Evolutionary conservation across 1,140 invertebrate species (phyloP), one percentile per base, ranked within the genome.

Genomic region (Dendroctonus ponderosae): DNA sequence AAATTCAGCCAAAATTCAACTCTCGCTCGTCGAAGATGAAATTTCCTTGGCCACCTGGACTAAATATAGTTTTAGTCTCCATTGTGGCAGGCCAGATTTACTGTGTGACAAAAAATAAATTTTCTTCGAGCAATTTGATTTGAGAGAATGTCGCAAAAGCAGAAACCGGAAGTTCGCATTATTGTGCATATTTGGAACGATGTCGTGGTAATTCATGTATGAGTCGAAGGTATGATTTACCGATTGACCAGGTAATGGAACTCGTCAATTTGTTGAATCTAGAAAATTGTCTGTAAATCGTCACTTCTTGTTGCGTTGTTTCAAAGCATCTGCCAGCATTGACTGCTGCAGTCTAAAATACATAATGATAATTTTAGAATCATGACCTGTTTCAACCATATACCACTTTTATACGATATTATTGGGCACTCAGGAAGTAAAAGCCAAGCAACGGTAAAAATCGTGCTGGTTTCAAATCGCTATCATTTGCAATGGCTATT

Each of bases 161-260:
- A 78, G 56, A 82, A 82, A 79, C 72, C 81, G 11, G 77, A 82
- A 73, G 83, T 84, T 74, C 77, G 83, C 70, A 82, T 84, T 69
- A 85, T 82, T 7, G 82, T 85, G 65, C 83, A 80, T 77, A 84
- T 83, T 71, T 81, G 84, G 69, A 79, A 83, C 70, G 70, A 72
- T 48, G 69, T 74, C n/a, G 71, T 80, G 37, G 76, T 79, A 41
- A 72, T 80, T 50, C 79, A 79, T 75, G 65, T 80, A 43, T 78
- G 61, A 71, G 12, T 8, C 15, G 46, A 4, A 26, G 58, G 11
- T 39, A 66, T 66, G 64, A 51, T 66, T 52, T 66, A 66, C 15
- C 49, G 40, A 43, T 26, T 66, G 11, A 38, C 50, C 9, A 66
- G 64, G 64, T 66, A 66, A 59, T 8, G 6, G 46, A 59, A 46